phyloP scores from a whole-genome alignment of 23 tunicate species.

The Botrylloides violaceus region DNA sequence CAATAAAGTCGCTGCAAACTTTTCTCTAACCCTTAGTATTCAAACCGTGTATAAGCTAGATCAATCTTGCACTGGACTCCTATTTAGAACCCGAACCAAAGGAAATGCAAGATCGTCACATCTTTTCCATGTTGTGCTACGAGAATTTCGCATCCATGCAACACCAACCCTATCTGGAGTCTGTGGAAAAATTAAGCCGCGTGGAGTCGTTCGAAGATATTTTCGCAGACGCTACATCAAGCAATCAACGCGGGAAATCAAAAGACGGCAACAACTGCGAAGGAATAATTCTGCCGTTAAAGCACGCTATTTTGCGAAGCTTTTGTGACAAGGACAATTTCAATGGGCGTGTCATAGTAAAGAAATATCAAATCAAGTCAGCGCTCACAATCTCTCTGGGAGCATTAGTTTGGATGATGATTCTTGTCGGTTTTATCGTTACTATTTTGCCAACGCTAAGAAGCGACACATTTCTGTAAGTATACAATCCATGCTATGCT shows the following conservation, averaged over 20 bases:
- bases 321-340: slow-evolving; percentile 5
- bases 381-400: background rate
- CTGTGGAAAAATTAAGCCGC: background rate
- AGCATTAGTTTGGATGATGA: background rate
- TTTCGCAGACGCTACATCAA: background rate
- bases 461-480: slow-evolving; percentile 7
- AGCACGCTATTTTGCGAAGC: slow-evolving; percentile 1
- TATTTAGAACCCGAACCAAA: too few species aligned
- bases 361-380: background rate
- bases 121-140: slow-evolving; percentile 14
- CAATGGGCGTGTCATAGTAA: background rate
- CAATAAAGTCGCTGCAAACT: background rate
- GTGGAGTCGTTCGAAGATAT: background rate
- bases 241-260: background rate
- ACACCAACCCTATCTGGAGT: slow-evolving; percentile 8
- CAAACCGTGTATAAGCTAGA: too few species aligned
- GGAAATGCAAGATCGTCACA: slow-evolving; percentile 9
- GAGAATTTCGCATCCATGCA: slow-evolving; percentile 12
- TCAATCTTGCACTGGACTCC: too few species aligned
- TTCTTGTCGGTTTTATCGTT: background rate
- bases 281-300: background rate
- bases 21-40: background rate
- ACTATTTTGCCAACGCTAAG: background rate
- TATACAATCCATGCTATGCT: too few species aligned
- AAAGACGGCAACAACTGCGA: background rate